A percentile compares a stretch with the other conserved stretches of the same genome.
These are phyloP conservation scores for Pangasius larnaudii DNA, from an alignment of 2,797 vertebrate species.

Conservation along the genomic window DNA sequence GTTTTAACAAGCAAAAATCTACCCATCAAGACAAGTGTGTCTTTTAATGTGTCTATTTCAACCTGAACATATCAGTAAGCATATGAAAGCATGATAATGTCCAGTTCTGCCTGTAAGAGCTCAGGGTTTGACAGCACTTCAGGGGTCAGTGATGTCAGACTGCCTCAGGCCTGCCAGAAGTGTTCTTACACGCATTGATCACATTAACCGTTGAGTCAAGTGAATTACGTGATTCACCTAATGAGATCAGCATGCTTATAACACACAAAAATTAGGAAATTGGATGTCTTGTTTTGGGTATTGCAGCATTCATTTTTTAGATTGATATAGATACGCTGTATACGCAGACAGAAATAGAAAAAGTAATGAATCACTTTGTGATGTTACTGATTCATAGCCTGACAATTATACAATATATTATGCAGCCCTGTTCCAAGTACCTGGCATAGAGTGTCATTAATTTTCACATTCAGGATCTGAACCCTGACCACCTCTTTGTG, in stretches of 20 bases:
- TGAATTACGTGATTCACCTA: neutral
- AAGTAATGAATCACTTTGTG: neutral
- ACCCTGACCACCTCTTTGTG: neutral
- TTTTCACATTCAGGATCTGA: neutral
- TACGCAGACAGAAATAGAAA: neutral
- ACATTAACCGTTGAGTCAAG: neutral
- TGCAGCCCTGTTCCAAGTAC: neutral
- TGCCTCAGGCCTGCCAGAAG: neutral
- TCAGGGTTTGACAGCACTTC: neutral
- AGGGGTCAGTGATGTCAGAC: neutral
- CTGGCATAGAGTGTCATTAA: neutral
- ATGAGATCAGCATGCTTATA: neutral
- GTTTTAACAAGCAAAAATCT: neutral
- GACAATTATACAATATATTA: neutral
- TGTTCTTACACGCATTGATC: no score
- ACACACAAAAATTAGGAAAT: neutral
- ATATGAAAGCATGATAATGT: neutral
- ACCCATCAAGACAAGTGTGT: neutral
- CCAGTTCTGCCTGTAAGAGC: neutral
- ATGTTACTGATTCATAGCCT: neutral
- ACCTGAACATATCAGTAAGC: neutral
- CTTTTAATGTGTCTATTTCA: neutral
- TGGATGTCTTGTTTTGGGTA: neutral
- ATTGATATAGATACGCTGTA: neutral
- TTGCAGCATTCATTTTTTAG: neutral